A percentile compares a stretch with the other conserved stretches of the same genome.
Evolutionary conservation across 2,113 vertebrate genomes (phyloP).

Genomic region (Eclectus roratus): DNA sequence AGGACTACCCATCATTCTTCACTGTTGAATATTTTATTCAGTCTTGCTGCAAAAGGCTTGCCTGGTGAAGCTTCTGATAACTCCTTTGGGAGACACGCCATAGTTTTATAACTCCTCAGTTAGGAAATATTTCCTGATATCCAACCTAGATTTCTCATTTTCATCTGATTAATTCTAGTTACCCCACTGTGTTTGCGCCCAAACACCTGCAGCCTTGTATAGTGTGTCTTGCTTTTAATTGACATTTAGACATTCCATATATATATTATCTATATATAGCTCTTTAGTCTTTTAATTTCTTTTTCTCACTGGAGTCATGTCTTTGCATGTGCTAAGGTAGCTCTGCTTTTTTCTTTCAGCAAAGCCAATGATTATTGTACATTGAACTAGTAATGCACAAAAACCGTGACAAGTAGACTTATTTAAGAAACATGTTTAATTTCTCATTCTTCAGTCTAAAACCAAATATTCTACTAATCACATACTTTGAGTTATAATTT

Average conservation of each 20-base stretch:
- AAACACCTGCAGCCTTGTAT: constrained; percentile 43
- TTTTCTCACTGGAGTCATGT: not conserved
- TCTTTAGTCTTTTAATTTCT: constrained; percentile 32
- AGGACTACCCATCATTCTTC: not conserved
- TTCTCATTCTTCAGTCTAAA: not conserved
- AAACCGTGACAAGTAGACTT: not conserved
- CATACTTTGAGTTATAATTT: not conserved
- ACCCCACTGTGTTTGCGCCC: constrained; percentile 40
- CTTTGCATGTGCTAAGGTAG: not conserved
- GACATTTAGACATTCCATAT: constrained; percentile 9
- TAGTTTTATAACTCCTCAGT: not conserved
- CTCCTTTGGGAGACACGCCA: not conserved
- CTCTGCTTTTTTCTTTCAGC: not conserved
- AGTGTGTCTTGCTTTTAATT: constrained; percentile 30
- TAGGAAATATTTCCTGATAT: constrained; percentile 43
- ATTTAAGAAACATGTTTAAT: not conserved
- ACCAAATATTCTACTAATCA: not conserved
- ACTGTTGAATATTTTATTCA: constrained; percentile 15
- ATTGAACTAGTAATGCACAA: not conserved
- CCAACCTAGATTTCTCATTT: constrained; percentile 56
- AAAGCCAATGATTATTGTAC: not conserved
- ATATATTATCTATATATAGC: constrained; percentile 6
- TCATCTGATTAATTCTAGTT: constrained; percentile 57
- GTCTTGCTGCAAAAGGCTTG: not conserved
- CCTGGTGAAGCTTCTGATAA: not conserved